Percentiles rank a stretch among this genome's conserved stretches.
These are phyloP conservation scores for Dendrocincla fuliginosa DNA, from an alignment of 2,797 vertebrate genomes.

Conservation along the genomic window DNA sequence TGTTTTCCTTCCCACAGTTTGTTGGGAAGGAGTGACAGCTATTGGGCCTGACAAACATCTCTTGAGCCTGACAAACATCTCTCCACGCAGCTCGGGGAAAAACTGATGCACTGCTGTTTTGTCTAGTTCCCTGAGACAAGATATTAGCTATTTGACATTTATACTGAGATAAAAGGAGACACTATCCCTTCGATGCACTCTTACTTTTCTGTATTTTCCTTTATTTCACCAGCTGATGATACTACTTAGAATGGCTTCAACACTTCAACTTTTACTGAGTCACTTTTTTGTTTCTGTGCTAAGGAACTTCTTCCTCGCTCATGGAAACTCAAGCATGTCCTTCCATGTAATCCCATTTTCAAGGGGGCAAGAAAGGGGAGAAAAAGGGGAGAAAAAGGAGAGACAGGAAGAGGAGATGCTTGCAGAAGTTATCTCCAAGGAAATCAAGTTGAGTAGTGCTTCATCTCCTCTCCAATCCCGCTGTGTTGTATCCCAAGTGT, in stretches of 20 bases:
- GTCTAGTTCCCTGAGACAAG: background rate
- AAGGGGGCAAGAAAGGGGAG: background rate
- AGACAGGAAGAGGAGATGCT: background rate
- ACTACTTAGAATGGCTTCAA: background rate
- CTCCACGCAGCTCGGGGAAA: background rate
- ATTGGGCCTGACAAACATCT: background rate
- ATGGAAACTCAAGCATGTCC: background rate
- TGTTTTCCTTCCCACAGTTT: background rate
- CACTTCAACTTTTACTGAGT: background rate
- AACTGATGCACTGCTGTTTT: background rate
- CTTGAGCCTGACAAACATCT: background rate
- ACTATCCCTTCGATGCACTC: background rate
- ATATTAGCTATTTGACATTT: background rate
- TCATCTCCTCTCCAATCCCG: background rate
- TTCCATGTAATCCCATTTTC: background rate
- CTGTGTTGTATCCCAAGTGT: background rate
- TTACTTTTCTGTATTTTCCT: background rate
- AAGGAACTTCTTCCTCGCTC: background rate
- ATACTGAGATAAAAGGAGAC: background rate
- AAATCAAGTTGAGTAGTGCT: background rate
- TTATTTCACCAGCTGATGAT: background rate
- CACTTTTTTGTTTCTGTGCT: background rate
- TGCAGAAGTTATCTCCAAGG: background rate
- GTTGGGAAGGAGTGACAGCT: background rate
- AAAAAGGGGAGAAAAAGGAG: fast-evolving